A percentile compares a stretch with the other conserved stretches of the same genome.
Evolutionary conservation across 2,888 invertebrate species (phyloP).

Genomic region (Amiota mariae): DNA sequence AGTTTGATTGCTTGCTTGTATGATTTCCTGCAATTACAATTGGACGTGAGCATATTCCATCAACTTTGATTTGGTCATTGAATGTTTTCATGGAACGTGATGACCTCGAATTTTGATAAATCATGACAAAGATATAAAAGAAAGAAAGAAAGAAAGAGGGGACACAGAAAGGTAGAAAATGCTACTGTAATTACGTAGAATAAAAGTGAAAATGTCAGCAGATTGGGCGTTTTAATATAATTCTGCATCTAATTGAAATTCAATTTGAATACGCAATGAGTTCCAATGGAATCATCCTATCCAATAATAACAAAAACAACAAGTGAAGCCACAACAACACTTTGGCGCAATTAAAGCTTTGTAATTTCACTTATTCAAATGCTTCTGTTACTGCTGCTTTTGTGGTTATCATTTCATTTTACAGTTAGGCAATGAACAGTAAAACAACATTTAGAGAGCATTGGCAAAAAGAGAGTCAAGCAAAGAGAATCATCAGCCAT

Average conservation of each 20-base stretch:
- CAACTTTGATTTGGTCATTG: conserved; percentile 19
- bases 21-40: conserved; percentile 21
- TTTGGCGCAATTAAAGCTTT: conserved; percentile 43
- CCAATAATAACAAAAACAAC: conserved; percentile 46
- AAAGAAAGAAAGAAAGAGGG: not conserved
- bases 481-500: no score
- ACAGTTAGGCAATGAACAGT: not conserved
- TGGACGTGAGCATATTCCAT: conserved; percentile 24
- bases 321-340: not conserved
- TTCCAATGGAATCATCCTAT: conserved; percentile 9
- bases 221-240: conserved; percentile 21
- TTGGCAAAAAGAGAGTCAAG: not conserved
- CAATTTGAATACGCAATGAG: conserved; percentile 21
- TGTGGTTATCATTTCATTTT: conserved; percentile 10
- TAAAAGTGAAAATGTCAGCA: conserved; percentile 58
- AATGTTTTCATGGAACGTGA: not conserved
- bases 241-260: conserved; percentile 33
- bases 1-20: not conserved
- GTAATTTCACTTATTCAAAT: conserved; percentile 12
- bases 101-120: no score
- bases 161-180: not conserved
- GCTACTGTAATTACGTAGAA: conserved; percentile 46
- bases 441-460: not conserved
- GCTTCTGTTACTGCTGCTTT: conserved; percentile 1
- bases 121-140: no score